Base-by-base conservation (phyloP, 2,797 vertebrate species). In the Squalus acanthias region DNA sequence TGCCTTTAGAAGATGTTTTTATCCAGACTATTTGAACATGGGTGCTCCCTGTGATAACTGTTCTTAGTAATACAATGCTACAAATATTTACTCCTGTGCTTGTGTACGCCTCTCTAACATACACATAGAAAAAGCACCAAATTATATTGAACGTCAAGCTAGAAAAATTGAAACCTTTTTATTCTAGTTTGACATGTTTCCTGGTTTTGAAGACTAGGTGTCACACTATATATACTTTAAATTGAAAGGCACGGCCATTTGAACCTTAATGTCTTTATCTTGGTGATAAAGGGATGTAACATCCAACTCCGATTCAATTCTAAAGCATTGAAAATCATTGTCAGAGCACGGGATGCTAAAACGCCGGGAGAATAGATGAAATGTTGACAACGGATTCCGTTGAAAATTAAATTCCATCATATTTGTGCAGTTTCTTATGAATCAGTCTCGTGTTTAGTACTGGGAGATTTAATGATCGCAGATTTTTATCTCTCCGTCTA, bases 401-500 rank as follows among this genome's bases (percentile, higher is more conserved):
- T 98, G 99, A 99, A 99, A 99, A 99, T 99, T 99, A 98, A 99
- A 99, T 99, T 99, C 98, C 98, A 98, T 98, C 98, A 99, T 98
- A 99, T 99, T 99, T 99, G 98, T 98, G 98, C 98, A 98, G 98
- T 99, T 95, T 99, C 99, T 99, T 99, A 99, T 98, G 99, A 99
- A 99, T 99, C 99, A 98, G 98, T 99, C 99, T 99, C 96, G 99
- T 97, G 98, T 99, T 99, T 99, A 99, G 98, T 99, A 99, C 99
- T 97, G 98, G 99, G 99, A 99, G 99, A 99, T 99, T 99, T 99
- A 99, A 99, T 99, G 99, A 99, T 99, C 98, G 98, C 98, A 98
- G 99, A 99, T 99, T 99, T 98, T 98, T 98, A 99, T 99, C 99
- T 99, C 99, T 99, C 99, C 99, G 99, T 98, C 98, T 97, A 98